phyloP scores from a whole-genome alignment of 2,888 invertebrate genomes.

The Drosophila differens region DNA sequence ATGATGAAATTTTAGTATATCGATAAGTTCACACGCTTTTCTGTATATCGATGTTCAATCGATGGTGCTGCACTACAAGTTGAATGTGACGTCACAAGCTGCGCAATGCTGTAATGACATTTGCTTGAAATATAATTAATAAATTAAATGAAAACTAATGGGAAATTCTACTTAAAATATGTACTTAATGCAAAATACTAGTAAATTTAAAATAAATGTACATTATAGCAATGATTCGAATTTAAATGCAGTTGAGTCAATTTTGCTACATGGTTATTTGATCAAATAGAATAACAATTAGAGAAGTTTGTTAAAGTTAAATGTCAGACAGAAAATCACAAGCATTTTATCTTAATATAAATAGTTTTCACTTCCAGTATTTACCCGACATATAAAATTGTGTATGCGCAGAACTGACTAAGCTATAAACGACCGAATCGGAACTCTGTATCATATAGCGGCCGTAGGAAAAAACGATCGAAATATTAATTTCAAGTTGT shows the following conservation, averaged over 20 bases:
- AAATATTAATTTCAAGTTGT: neutral
- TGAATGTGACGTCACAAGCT: constrained; percentile 18
- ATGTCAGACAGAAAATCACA: neutral
- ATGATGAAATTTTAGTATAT: constrained; percentile 3
- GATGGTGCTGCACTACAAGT: constrained; percentile 6
- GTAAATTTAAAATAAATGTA: neutral
- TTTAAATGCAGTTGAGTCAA: neutral
- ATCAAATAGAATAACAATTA: neutral
- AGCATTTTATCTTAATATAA: neutral
- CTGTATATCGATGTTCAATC: constrained; percentile 7
- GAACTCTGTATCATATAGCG: too few species aligned
- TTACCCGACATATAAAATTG: neutral
- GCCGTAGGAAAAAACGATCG: neutral
- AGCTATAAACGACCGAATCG: neutral
- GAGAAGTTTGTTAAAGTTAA: neutral
- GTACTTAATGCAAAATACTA: neutral
- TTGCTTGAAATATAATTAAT: neutral
- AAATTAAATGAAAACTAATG: neutral
- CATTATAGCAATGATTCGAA: neutral
- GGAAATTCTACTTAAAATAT: too few species aligned
- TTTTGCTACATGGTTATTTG: neutral
- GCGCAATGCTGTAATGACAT: constrained; percentile 11
- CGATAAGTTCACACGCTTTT: constrained; percentile 22
- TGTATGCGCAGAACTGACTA: neutral
- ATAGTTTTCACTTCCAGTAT: neutral